Percentiles rank a stretch among this genome's conserved stretches.
These are phyloP conservation scores for Irena cyanogastra DNA, from an alignment of 2,113 vertebrate species.

Conservation along the genomic window DNA sequence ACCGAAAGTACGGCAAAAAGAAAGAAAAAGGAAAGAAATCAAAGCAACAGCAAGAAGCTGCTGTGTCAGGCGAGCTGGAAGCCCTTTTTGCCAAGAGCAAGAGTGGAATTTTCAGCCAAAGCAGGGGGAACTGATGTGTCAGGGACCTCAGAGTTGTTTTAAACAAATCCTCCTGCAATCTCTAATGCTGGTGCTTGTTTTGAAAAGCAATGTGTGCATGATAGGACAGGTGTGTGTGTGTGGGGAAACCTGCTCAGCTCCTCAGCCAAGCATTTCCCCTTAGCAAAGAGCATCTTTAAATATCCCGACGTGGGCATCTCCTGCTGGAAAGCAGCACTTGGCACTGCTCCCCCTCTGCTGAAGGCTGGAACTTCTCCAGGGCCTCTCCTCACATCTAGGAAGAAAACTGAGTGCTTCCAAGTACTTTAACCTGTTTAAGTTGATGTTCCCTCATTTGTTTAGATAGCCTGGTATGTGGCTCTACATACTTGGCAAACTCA, in stretches of 20 bases:
- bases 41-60: not conserved
- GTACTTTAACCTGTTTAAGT: not conserved
- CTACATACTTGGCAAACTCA: not conserved
- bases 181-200: not conserved
- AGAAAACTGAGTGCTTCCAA: not conserved
- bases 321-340: slow-evolving; percentile 19
- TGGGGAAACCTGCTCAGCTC: slow-evolving; percentile 25
- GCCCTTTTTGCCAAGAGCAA: not conserved
- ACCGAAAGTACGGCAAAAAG: not conserved
- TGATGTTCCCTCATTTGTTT: not conserved
- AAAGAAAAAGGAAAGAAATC: not conserved
- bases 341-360: not conserved
- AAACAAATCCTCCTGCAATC: slow-evolving; percentile 13
- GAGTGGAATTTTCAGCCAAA: not conserved
- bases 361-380: slow-evolving; percentile 52
- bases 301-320: not conserved
- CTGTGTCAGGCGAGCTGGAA: not conserved
- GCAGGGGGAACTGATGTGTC: not conserved
- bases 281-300: slow-evolving; percentile 3
- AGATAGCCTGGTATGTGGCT: not conserved
- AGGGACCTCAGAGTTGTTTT: not conserved
- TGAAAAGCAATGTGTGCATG: not conserved
- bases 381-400: not conserved
- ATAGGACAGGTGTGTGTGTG: not conserved
- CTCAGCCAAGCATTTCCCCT: slow-evolving; percentile 21